A percentile compares a stretch with the other conserved stretches of the same genome.
These are phyloP conservation scores for Poecile atricapillus DNA, from an alignment of 2,113 vertebrate genomes.

Conservation along the genomic window DNA sequence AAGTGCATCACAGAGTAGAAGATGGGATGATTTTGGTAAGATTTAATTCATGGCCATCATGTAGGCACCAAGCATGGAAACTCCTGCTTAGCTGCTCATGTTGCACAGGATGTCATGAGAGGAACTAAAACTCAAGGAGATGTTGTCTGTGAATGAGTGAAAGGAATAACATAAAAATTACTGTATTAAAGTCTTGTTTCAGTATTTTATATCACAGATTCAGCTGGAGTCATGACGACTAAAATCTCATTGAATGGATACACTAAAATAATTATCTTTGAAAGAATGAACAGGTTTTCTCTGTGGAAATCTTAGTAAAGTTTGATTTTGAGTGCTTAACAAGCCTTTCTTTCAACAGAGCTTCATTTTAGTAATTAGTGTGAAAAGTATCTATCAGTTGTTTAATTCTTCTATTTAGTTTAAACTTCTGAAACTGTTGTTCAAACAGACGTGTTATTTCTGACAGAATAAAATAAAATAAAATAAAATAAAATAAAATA, in stretches of 20 bases:
- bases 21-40: neutral
- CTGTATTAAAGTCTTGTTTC: neutral
- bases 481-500: neutral
- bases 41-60: neutral
- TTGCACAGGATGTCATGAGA: neutral
- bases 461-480: neutral
- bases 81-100: neutral
- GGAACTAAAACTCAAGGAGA: neutral
- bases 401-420: neutral
- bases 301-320: neutral
- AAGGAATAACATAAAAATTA: neutral
- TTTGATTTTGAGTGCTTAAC: neutral
- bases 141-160: neutral
- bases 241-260: neutral
- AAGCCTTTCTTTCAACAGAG: neutral
- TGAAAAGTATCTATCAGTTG: neutral
- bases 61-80: neutral
- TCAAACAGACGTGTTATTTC: neutral
- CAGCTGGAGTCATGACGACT: neutral
- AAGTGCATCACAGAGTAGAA: neutral
- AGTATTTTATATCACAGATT: neutral
- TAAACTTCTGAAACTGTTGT: neutral
- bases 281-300: neutral
- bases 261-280: neutral
- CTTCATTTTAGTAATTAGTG: neutral